These are phyloP conservation scores for Danaus melanippus DNA, from an alignment of 1,140 invertebrate genomes.

Conservation along the genomic window DNA sequence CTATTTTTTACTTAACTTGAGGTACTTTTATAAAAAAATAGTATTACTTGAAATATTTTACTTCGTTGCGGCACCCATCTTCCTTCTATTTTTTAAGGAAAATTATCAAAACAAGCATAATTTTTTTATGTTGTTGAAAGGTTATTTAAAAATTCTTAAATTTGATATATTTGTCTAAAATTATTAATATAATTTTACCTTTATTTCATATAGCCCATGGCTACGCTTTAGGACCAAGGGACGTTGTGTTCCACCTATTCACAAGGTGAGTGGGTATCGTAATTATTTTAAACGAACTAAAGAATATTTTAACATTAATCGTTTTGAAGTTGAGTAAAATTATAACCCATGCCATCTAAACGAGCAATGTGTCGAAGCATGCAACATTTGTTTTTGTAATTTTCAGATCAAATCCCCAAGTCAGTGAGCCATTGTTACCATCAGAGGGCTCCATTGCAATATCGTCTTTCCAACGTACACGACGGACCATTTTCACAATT, in stretches of 20 bases:
- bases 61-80: too few relatives aligned
- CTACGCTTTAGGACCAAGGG: conserved; percentile 23
- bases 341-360: too few relatives aligned
- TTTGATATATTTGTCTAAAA: too few relatives aligned
- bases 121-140: too few relatives aligned
- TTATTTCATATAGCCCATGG: conserved; percentile 36
- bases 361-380: too few relatives aligned
- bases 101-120: too few relatives aligned
- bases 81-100: too few relatives aligned
- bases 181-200: not conserved
- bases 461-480: conserved; percentile 25
- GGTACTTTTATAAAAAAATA: too few relatives aligned
- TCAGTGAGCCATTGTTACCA: conserved; percentile 39
- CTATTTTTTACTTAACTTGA: too few relatives aligned
- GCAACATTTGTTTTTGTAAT: not conserved
- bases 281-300: not conserved
- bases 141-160: too few relatives aligned
- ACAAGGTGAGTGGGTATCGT: conserved; percentile 27
- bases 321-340: not conserved
- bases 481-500: conserved; percentile 46
- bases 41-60: too few relatives aligned
- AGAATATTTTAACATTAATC: too few relatives aligned
- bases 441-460: conserved; percentile 29
- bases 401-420: conserved; percentile 34
- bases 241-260: conserved; percentile 42